Base-by-base conservation (phyloP, 2,888 invertebrate species). In the Eupelmus urozonus region DNA sequence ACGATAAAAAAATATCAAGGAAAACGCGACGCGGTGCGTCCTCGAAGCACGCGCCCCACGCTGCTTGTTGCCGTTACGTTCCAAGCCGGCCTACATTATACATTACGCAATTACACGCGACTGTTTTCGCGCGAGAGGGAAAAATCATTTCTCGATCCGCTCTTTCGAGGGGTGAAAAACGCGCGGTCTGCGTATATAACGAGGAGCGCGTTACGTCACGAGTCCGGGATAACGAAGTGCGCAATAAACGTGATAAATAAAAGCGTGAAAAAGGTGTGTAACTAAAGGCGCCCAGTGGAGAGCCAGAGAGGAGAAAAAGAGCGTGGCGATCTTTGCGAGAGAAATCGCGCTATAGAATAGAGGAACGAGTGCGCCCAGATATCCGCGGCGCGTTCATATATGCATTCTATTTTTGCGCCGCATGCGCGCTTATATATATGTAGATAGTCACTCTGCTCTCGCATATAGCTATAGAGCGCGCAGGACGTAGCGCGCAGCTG, bases 1-100 rank as follows among this genome's bases (percentile, higher is more conserved):
- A 29, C 18, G 60, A 71, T n/a, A n/a, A n/a, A n/a, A 34, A 70
- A 70, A 59, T 23, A 7, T 16, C n/a, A 25, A 34, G 40, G 42
- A 42, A 42, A 34, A 27, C 18, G 9, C 1, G 2, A 25, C 23
- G 55, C n/a, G n/a, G n/a, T n/a, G n/a, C n/a, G 16, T 45, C 13
- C 23, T 29, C 16, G 23, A 63, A 7, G n/a, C 18, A 13, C 34
- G 34, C 34, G 3, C 9, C 5, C 34, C 34, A 34, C 34, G 9
- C 3, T 34, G 9, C n/a, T 25, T 13, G 3, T n/a, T n/a, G n/a
- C n/a, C 40, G 45, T 25, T 23, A 23, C 45, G 45, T 16, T 16
- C 20, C 53, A 25, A 40, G 23, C 7, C 23, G 13, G 29, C 7
- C 5, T 29, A 9, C 11, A 34, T 53, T n/a, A n/a, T 34, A 51